Evolutionary conservation across 2,888 invertebrate genomes (phyloP), one percentile per base, ranked within the genome.

Genomic region (Eudasyphora cyanicolor): DNA sequence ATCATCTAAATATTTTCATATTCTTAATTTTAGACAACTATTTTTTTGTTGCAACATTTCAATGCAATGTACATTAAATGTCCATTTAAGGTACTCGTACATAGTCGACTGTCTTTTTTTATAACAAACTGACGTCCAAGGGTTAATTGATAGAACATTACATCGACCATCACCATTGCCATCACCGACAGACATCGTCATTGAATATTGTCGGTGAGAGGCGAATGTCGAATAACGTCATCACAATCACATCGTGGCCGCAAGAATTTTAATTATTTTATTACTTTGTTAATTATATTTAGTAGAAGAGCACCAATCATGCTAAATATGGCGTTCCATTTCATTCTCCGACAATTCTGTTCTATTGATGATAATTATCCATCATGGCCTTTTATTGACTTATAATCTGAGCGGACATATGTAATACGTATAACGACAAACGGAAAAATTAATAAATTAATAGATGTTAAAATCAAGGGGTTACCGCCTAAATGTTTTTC

Each of bases 261-360:
- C 42, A 73, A 45, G 29, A 35, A 64, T 73, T 42, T 77, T 77
- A 74, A 82, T 78, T 74, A 82, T 74, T 64, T 60, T 70, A 75
- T 70, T 54, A 49, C 35, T 76, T 79, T 82, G 79, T 82, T 82
- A 79, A 79, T 82, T 69, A 67, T 73, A 79, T 79, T 71, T 32
- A 64, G 73, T 57, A 76, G 71, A 69, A 69, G 77, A 60, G 69
- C 73, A 77, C n/a, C n/a, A 81, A 24, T 19, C 38, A 24, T 21
- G 2, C 6, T 2, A 17, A 35, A 35, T n/a, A n/a, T 29, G 5
- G 27, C 32, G n/a, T 24, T 29, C n/a, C n/a, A 70, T 64, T 62
- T 69, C 21, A 64, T 74, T 60, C 24, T 32, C 27, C 45, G 21
- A 17, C 49, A 19, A 21, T 10, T 17, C 12, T 21, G 10, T 24